A percentile compares a stretch with the other conserved stretches of the same genome.
Conservation (phyloP, 2,888 invertebrate genomes). For the Tipula unca region DNA sequence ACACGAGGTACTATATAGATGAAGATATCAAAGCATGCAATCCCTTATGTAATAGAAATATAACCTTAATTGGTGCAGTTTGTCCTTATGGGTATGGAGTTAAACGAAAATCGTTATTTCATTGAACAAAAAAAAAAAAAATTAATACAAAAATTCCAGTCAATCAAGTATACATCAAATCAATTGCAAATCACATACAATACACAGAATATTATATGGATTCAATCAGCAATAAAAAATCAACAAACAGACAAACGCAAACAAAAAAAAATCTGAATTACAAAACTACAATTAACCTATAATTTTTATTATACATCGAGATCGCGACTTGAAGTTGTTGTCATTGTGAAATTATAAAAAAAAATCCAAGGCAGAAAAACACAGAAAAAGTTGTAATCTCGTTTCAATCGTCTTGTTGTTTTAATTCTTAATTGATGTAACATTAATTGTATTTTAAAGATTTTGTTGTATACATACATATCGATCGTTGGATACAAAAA, state of each 20-base stretch:
- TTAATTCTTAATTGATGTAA: conserved; percentile 14
- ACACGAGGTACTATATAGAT: too few species aligned
- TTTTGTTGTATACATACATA: neutral
- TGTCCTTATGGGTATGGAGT: neutral
- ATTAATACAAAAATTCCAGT: neutral
- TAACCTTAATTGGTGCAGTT: neutral
- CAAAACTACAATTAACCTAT: conserved; percentile 8
- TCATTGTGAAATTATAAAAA: neutral
- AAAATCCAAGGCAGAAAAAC: neutral
- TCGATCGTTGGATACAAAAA: neutral
- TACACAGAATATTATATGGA: neutral
- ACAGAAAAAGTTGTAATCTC: neutral
- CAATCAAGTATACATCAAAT: neutral
- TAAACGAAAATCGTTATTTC: neutral
- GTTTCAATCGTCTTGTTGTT: neutral
- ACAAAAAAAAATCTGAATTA: neutral
- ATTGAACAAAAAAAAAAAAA: neutral
- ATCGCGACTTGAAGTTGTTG: conserved; percentile 8
- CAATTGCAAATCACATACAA: neutral
- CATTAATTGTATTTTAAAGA: neutral
- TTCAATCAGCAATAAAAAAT: conserved; percentile 9
- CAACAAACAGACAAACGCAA: neutral
- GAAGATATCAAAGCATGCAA: neutral
- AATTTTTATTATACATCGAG: conserved; percentile 14
- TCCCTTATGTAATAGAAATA: too few species aligned